phyloP scores from a whole-genome alignment of 1,140 invertebrate species.

The Drosophila tristis region DNA sequence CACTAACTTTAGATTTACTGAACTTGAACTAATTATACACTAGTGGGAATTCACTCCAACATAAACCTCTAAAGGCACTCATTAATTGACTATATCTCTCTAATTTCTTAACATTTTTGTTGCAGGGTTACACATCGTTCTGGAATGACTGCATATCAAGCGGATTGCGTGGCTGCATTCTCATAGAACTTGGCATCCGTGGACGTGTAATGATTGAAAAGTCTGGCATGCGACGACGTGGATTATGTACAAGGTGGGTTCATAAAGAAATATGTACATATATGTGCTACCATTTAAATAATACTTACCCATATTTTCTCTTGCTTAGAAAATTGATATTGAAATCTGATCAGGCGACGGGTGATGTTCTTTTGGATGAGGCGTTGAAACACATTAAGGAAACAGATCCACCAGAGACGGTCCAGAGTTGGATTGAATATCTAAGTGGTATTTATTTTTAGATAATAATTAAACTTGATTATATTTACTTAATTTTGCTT shows the following conservation, averaged over 20 bases:
- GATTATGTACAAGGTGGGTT: slow-evolving; percentile 92
- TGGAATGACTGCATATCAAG: slow-evolving; percentile 99
- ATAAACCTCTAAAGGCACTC: too few species aligned
- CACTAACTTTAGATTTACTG: too few species aligned
- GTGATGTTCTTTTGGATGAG: slow-evolving; percentile 99
- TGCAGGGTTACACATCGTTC: slow-evolving; percentile 99
- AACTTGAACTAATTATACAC: too few species aligned
- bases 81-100: background rate
- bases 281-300: background rate
- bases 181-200: slow-evolving; percentile 97
- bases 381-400: slow-evolving; percentile 99
- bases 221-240: slow-evolving; percentile 97
- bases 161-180: slow-evolving; percentile 98
- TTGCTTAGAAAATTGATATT: slow-evolving; percentile 86
- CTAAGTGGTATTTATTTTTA: slow-evolving; percentile 91
- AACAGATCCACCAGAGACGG: slow-evolving; percentile 97
- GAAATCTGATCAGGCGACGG: slow-evolving; percentile 94
- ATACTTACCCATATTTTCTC: slow-evolving; percentile 53
- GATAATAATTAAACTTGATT: background rate
- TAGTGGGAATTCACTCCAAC: too few species aligned
- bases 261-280: background rate
- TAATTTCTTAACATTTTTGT: background rate
- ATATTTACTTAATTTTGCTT: slow-evolving; percentile 42
- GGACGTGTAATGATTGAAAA: slow-evolving; percentile 98
- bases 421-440: slow-evolving; percentile 99